Base-by-base conservation (phyloP, 2,888 invertebrate genomes). In the Palloptera scutellata region DNA sequence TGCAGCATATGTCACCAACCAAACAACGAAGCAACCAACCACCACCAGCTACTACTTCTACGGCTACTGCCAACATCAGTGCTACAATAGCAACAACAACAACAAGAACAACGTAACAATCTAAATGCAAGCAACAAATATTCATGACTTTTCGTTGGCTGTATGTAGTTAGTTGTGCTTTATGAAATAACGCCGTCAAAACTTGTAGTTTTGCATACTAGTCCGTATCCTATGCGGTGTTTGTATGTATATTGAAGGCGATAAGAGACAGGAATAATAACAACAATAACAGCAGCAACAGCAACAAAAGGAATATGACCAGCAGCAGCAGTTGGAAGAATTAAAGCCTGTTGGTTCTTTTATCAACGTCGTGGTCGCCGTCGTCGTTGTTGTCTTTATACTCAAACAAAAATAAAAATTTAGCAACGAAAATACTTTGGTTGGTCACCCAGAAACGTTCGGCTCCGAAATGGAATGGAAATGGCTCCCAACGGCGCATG, bases 401-500 rank as follows among this genome's bases (percentile, higher is more conserved):
- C 6, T 30, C 30, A 30, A 30, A 30, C 2, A 30, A 30, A 30
- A 30, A 30, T 30, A 4, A 6, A n/a, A n/a, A n/a, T n/a, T n/a
- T n/a, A n/a, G n/a, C n/a, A 30, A 30, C 30, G 30, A 30, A 30
- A 30, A 30, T 30, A 30, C 3, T 30, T 30, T 30, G 30, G 30
- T 30, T 30, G 30, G 30, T 30, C 30, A 30, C 30, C 30, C 30
- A 30, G 6, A 30, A 30, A 30, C 30, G 12, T 3, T 4, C n/a
- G 20, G 30, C 6, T 30, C 30, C 2, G 40, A 57, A 12, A 61
- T n/a, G n/a, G n/a, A 66, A 64, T 64, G 41, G 64, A 67, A 67
- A 67, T 67, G 70, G 67, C 67, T 64, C 30, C 59, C 67, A 54
- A 65, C 51, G 55, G 64, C 54, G 68, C 64, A 64, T 71, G 70